phyloP scores from a whole-genome alignment of 2,797 vertebrate genomes.

The Myotis pilosus region DNA sequence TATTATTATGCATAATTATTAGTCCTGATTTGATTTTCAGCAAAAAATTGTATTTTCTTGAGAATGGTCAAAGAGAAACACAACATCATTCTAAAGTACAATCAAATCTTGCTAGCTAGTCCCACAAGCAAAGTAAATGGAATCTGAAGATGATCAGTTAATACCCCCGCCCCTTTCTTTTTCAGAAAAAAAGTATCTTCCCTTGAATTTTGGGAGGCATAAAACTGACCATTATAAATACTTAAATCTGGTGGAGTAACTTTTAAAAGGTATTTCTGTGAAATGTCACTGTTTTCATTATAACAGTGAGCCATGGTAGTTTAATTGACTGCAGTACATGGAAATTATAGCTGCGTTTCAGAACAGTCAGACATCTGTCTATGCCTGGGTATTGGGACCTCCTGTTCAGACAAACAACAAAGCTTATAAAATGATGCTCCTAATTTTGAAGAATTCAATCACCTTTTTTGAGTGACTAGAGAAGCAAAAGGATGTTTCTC shows the following conservation, averaged over 20 bases:
- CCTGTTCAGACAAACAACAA: neutral
- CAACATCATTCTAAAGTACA: neutral
- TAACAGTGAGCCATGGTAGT: neutral
- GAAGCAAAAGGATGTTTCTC: neutral
- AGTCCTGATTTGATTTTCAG: conserved; percentile 32
- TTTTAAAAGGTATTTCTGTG: neutral
- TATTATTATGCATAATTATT: neutral
- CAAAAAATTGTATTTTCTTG: neutral
- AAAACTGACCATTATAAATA: conserved; percentile 16
- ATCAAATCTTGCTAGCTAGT: neutral
- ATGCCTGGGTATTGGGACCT: neutral
- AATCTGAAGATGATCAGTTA: neutral
- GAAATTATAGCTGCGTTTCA: neutral
- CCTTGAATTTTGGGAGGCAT: neutral
- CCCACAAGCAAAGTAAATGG: neutral
- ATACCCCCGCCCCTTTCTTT: neutral
- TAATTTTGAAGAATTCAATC: neutral
- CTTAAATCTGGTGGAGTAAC: neutral
- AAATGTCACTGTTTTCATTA: neutral
- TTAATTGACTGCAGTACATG: neutral
- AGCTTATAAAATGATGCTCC: neutral
- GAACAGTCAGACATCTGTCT: neutral
- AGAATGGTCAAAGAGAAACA: neutral
- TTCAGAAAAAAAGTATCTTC: neutral
- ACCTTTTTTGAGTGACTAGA: neutral